Evolutionary conservation across 2,888 invertebrate genomes (phyloP).

Genomic region (Iphiclides podalirius): DNA sequence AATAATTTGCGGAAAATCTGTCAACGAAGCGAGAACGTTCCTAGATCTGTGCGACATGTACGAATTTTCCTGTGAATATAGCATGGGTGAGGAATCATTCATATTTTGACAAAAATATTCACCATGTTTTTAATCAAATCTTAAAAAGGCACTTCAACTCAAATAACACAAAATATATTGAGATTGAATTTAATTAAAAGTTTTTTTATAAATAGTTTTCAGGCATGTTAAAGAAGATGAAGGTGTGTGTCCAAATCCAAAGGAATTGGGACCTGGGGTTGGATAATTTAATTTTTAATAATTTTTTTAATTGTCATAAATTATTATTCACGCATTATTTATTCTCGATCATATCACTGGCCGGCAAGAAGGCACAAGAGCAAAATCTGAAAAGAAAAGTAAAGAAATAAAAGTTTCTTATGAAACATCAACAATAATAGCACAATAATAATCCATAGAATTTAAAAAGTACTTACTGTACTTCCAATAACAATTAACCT

Average conservation of each 20-base stretch:
- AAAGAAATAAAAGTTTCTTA: not conserved
- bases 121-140: too few species aligned
- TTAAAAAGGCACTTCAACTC: too few species aligned
- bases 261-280: conserved; percentile 41
- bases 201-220: conserved; percentile 50
- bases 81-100: conserved; percentile 50
- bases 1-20: conserved; percentile 64
- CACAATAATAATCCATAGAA: too few species aligned
- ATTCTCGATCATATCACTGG: conserved; percentile 27
- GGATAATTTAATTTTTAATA: conserved; percentile 39
- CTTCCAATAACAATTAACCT: conserved; percentile 62
- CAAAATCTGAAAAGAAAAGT: conserved; percentile 51
- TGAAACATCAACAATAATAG: not conserved
- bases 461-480: conserved; percentile 58
- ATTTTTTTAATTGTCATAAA: conserved; percentile 4
- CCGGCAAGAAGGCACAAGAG: conserved; percentile 43
- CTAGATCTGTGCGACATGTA: conserved; percentile 68
- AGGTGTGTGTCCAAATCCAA: conserved; percentile 59
- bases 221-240: conserved; percentile 68
- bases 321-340: conserved; percentile 7
- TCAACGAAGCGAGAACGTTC: conserved; percentile 65
- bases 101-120: not conserved
- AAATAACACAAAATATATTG: too few species aligned
- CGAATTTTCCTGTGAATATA: conserved; percentile 66
- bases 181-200: too few species aligned